Base-by-base conservation (phyloP, 2,888 invertebrate species). In the Ichneumoninae sp. region DNA sequence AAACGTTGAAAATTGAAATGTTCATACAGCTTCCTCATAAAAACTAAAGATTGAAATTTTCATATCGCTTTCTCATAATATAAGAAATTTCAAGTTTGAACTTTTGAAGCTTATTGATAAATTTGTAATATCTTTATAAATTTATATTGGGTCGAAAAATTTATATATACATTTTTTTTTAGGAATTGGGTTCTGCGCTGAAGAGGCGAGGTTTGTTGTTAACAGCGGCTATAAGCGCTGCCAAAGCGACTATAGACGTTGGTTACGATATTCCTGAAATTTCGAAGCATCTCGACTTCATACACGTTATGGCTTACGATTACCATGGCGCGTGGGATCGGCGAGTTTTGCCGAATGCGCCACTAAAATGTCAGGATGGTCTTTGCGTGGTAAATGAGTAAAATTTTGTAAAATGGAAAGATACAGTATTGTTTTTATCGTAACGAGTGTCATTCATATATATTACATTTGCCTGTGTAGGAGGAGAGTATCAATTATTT, bases 271-370 rank as follows among this genome's bases (percentile, higher is more conserved):
- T 98, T 16, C 94, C 95, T 6, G 95, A 96, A 86, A 94, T 98
- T 16, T 90, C 91, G 0, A 90, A 92, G 70, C 88, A 92, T 80
- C 86, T 93, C 19, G 96, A 97, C 92, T 96, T 95, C 79, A 95
- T 98, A 52, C 97, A 98, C 89, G 95, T 98, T 92, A 98, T 98
- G 98, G 97, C 97, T 84, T 98, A 98, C 92, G 98, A 98, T 93
- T 98, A 97, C 92, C 97, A 97, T 88, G 98, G 98, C 0, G 95
- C 96, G 6, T 98, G 97, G 97, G 97, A 98, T 88, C 94, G 94
- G 0, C 94, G 94, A 80, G 96, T 97, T 0, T 97, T 97, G 0
- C 96, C 97, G 10, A 98, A 98, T 91, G 96, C 98, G 0, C 98
- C 98, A 0, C 91, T 98, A 8, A 94, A 94, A 36, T 95, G 96